Base-by-base conservation (phyloP, 2,797 vertebrate genomes). In the Decapterus maruadsi region DNA sequence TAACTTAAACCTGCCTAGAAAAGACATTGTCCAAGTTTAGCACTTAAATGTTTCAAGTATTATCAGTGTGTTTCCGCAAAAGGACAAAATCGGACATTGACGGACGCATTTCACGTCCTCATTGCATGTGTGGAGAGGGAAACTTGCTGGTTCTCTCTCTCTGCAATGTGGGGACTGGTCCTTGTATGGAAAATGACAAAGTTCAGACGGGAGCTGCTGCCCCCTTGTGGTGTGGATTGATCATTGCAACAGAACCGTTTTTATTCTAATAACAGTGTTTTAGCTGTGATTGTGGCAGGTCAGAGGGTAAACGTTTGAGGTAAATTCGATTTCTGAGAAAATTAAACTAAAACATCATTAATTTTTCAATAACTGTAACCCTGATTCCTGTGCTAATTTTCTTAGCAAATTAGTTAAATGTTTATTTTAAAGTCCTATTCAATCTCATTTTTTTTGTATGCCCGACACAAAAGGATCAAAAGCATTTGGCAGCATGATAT, bases 211-310 rank as follows among this genome's bases (percentile, higher is more conserved):
- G 63, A 50, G 46, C 67, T 88, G 71, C 81, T 77, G 70, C 81
- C 90, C 90, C 77, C 90, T 2, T 85, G 82, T 88, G 89, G 82
- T 72, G 38, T 4, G 54, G 6, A 78, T 58, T 5, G 5, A 59
- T 72, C 82, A 87, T 83, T 89, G 79, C 84, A 79, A 55, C 68
- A 48, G 68, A 85, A 40, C 60, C 59, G 62, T 68, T 62, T 78
- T 54, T 31, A 78, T 76, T 84, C 77, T 83, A 85, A 85, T 91
- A 26, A 26, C 93, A 94, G 94, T 94, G 94, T 95, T 95, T 93
- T 94, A 94, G 88, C 93, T 94, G 93, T 93, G 80, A 90, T 86
- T 55, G 36, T 43, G 61, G 72, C 74, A 75, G 50, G 50, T 68
- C 46, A 77, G 65, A 56, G 31, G 20, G 54, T 42, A 51, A 72